Evolutionary conservation across 2,797 vertebrate genomes (phyloP), one percentile per base, ranked within the genome.

Genomic region (Gymnoscopelus braueri): DNA sequence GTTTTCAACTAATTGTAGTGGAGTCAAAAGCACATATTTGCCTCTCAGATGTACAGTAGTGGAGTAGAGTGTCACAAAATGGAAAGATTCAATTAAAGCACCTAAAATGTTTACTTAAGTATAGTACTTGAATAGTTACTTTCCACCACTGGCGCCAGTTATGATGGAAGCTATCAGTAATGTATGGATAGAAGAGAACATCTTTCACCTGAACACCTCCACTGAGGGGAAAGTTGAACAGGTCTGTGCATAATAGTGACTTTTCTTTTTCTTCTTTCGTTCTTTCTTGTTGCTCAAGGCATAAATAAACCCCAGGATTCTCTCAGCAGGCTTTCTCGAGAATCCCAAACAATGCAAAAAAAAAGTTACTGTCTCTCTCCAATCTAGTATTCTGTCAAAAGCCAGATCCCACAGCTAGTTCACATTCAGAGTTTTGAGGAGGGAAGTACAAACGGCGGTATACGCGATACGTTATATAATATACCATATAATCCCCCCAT

Each of bases 281-380:
- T 8, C 9, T 39, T 2, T 39, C 39, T 9, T 44, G 2, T 44
- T 44, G 39, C 39, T 71, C 74, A 73, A 54, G 52, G 65, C 72
- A 71, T 67, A 84, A 83, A 86, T 81, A 79, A 78, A 79, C 51
- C 66, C 71, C 59, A 75, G 81, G 67, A 78, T 83, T 79, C 77
- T 77, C 84, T 72, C 83, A 71, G 12, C 5, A 62, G 74, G 80
- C 63, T 79, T 65, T 63, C 35, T 19, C 3, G 44, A 56, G 53
- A 73, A 81, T 50, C 60, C 60, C 39, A 10, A 50, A 64, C 79
- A 63, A 74, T 79, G 71, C 51, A 47, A 67, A 59, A 47, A 67
- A 59, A 71, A 77, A 78, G 76, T 3, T 19, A 50, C 52, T 32
- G 60, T 65, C 55, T 75, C 66, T 67, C 57, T 5, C 73, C 58